Conservation (phyloP, 1,140 invertebrate species). For the Stratiolaelaps scimitus region DNA sequence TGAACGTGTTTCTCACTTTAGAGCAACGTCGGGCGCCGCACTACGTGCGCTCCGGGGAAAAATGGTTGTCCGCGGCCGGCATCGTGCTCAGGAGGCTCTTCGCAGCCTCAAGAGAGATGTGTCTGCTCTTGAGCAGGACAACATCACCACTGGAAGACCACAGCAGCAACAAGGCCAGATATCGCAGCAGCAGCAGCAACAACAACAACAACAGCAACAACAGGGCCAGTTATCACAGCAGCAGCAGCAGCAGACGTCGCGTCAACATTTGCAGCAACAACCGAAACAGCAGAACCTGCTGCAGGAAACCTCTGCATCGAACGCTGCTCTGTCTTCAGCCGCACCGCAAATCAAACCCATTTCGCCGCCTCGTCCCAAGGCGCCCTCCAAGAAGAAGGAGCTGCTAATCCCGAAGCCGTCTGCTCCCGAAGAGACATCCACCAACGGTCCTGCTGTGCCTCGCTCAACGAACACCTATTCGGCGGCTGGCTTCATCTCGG, state of each 20-base stretch:
- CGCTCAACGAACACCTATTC: conserved; percentile 3
- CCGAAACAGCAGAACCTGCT: no score
- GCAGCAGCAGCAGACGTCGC: no score
- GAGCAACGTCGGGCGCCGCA: no score
- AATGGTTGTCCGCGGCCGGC: conserved; percentile 19
- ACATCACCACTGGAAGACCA: no score
- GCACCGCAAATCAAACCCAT: neutral
- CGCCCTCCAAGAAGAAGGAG: conserved; percentile 17
- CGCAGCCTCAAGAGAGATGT: no score
- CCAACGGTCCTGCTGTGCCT: neutral
- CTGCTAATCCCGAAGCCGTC: neutral
- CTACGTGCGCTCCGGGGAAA: neutral
- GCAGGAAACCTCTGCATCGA: neutral
- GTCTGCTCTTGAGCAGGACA: no score
- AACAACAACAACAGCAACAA: no score
- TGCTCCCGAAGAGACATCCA: conserved; percentile 1
- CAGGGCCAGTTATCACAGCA: no score
- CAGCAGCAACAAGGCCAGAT: no score
- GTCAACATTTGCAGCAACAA: no score
- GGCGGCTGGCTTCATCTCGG: conserved; percentile 1
- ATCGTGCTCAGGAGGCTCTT: neutral
- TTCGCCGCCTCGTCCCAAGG: neutral
- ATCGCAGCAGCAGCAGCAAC: no score
- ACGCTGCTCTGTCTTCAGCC: neutral
- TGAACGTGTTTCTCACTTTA: no score